Conservation (phyloP, 2,888 invertebrate genomes). For the Clanis bilineata region DNA sequence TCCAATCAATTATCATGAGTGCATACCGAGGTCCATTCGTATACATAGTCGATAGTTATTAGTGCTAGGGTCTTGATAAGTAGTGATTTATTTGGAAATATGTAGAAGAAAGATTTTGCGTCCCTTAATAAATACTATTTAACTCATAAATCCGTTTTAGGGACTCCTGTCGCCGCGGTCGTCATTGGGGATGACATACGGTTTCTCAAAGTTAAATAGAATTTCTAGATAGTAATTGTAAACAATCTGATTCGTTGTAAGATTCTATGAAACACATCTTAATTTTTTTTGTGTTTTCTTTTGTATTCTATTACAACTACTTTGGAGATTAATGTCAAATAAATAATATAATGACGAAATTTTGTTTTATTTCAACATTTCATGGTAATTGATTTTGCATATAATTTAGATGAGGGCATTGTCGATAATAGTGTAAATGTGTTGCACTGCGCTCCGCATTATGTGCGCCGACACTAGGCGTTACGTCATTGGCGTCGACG, state of each 20-base stretch:
- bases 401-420: no score
- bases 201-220: slow-evolving; percentile 14
- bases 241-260: slow-evolving; percentile 41
- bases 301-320: slow-evolving; percentile 58
- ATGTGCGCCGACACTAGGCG: no score
- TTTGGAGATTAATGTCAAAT: slow-evolving; percentile 71
- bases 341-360: slow-evolving; percentile 45
- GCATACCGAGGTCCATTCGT: no score
- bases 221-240: slow-evolving; percentile 50
- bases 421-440: no score
- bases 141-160: background rate
- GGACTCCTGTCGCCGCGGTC: background rate
- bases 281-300: slow-evolving; percentile 46
- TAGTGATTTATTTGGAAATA: background rate
- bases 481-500: no score
- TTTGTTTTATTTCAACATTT: slow-evolving; percentile 18
- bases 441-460: no score
- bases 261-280: slow-evolving; percentile 41
- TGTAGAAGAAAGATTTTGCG: background rate
- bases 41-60: no score
- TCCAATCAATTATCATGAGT: no score
- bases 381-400: background rate
- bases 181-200: background rate
- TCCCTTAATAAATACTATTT: background rate
- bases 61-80: no score